Evolutionary conservation across 1,140 invertebrate genomes (phyloP).

Genomic region (Orussus abietinus): DNA sequence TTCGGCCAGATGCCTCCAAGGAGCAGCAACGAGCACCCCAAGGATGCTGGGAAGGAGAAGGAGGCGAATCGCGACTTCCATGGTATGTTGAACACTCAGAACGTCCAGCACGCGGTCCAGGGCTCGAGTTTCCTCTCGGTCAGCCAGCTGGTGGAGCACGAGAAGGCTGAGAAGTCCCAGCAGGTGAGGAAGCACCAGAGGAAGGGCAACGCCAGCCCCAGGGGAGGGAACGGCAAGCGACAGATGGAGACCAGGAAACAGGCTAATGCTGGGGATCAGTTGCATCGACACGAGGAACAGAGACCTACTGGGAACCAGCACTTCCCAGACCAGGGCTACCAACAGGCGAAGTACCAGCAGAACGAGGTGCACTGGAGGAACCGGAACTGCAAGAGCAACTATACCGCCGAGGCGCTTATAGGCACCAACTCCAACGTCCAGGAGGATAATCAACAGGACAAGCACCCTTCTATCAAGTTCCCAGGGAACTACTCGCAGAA

Average conservation of each 20-base stretch:
- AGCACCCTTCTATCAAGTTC: constrained; percentile 43
- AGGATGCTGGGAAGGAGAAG: constrained; percentile 40
- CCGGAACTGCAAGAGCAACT: constrained; percentile 55
- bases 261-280: constrained; percentile 27
- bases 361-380: constrained; percentile 46
- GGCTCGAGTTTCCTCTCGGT: constrained; percentile 59
- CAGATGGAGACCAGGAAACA: constrained; percentile 48
- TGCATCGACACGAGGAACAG: constrained; percentile 40
- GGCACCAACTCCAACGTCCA: constrained; percentile 44
- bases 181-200: constrained; percentile 33
- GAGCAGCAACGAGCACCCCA: constrained; percentile 27
- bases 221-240: constrained; percentile 38
- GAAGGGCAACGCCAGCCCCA: constrained; percentile 41
- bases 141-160: constrained; percentile 63
- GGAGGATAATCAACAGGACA: constrained; percentile 41
- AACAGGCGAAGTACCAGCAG: constrained; percentile 44
- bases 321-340: constrained; percentile 39
- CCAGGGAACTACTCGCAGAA: constrained; percentile 44
- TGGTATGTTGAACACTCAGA: constrained; percentile 38
- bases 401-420: constrained; percentile 60
- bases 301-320: constrained; percentile 32
- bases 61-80: constrained; percentile 41
- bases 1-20: constrained; percentile 39
- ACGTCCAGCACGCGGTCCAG: constrained; percentile 33
- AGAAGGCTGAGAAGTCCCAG: constrained; percentile 50